Evolutionary conservation across 2,113 vertebrate genomes (phyloP).

Genomic region (Cynocephalus volans): DNA sequence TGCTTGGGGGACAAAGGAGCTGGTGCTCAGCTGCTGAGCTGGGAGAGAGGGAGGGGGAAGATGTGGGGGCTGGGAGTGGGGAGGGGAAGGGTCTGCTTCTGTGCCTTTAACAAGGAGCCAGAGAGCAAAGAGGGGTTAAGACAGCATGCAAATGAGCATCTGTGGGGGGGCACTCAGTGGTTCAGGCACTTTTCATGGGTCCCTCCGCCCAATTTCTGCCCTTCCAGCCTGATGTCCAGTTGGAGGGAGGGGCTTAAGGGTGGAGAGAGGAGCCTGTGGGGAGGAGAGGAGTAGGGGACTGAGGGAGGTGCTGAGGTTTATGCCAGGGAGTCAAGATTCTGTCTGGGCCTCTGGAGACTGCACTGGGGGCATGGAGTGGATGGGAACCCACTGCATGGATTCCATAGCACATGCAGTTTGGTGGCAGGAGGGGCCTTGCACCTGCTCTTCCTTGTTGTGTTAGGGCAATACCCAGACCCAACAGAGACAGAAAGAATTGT

Average conservation of each 20-base stretch:
- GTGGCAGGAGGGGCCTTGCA: background rate
- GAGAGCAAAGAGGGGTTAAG: conserved; percentile 56
- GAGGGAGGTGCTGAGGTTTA: background rate
- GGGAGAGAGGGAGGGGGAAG: conserved; percentile 53
- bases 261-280: conserved; percentile 41
- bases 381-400: background rate
- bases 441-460: background rate
- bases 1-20: conserved; percentile 76
- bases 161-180: conserved; percentile 12
- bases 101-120: conserved; percentile 70
- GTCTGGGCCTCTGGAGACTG: background rate
- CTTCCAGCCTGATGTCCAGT: conserved; percentile 4
- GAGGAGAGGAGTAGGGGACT: background rate
- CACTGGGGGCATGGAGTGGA: background rate
- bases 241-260: conserved; percentile 60
- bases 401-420: background rate
- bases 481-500: conserved; percentile 16
- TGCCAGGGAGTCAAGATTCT: background rate
- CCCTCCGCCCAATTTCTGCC: background rate
- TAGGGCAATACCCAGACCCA: background rate
- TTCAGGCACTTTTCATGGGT: conserved; percentile 41
- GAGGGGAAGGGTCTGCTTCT: conserved; percentile 47
- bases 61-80: background rate
- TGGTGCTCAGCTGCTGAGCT: conserved; percentile 76
- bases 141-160: conserved; percentile 67